Conservation (phyloP, 2,888 invertebrate species). For the Julus scanicus region DNA sequence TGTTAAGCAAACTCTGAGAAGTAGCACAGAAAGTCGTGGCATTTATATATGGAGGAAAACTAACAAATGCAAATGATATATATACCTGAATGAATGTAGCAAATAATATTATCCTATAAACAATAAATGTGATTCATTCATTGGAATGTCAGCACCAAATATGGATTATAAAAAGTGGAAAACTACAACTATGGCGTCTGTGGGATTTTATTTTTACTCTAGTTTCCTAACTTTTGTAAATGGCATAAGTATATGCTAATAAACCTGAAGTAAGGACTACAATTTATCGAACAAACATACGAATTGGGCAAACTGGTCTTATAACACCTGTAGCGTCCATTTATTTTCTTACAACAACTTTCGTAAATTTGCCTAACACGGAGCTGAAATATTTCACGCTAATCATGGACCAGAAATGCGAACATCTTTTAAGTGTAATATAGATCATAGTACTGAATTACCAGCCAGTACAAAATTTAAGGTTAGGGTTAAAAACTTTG, state of each 20-base stretch:
- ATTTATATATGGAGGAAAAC: background rate
- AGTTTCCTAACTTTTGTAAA: no score
- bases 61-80: background rate
- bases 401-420: background rate
- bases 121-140: background rate
- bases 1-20: slow-evolving; percentile 5
- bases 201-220: background rate
- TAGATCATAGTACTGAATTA: background rate
- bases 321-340: background rate
- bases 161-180: background rate
- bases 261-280: no score
- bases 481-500: background rate
- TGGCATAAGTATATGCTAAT: no score
- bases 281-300: no score
- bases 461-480: background rate
- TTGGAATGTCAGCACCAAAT: background rate
- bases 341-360: background rate
- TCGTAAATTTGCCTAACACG: background rate
- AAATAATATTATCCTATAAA: background rate
- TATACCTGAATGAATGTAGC: background rate
- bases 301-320: no score
- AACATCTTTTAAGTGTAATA: background rate
- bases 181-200: background rate
- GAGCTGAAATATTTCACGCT: background rate
- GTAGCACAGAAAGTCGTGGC: slow-evolving; percentile 20